phyloP scores from a whole-genome alignment of 2,888 invertebrate species.

The Microplitis deprimator region DNA sequence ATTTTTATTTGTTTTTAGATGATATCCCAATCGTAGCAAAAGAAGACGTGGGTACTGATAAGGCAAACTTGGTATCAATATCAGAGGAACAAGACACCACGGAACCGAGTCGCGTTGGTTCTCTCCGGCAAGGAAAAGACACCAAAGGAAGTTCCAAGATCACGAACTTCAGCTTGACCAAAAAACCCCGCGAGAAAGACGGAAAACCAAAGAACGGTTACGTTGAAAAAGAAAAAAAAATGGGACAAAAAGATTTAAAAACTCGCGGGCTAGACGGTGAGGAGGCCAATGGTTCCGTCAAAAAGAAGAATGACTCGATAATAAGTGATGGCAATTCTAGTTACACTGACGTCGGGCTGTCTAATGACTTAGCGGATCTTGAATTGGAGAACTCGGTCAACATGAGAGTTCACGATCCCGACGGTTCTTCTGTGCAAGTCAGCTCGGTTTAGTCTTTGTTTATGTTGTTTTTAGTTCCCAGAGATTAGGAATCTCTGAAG shows the following conservation, averaged over 20 bases:
- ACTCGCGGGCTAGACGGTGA: slow-evolving; percentile 70
- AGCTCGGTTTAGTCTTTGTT: slow-evolving; percentile 73
- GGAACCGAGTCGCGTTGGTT: slow-evolving; percentile 70
- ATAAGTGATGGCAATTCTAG: slow-evolving; percentile 70
- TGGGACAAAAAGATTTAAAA: slow-evolving; percentile 59
- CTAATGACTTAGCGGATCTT: slow-evolving; percentile 55
- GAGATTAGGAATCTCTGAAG: slow-evolving; percentile 14
- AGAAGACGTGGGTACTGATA: slow-evolving; percentile 74
- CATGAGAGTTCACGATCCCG: slow-evolving; percentile 73
- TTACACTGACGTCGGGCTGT: slow-evolving; percentile 67
- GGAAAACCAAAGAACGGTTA: slow-evolving; percentile 65
- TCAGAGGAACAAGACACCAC: slow-evolving; percentile 79
- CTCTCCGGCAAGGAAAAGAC: slow-evolving; percentile 73
- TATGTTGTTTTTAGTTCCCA: background rate
- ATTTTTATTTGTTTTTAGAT: slow-evolving; percentile 75
- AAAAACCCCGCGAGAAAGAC: slow-evolving; percentile 73
- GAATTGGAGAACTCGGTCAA: slow-evolving; percentile 74
- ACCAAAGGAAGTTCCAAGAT: slow-evolving; percentile 77
- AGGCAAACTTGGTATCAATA: slow-evolving; percentile 78
- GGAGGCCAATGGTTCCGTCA: slow-evolving; percentile 71
- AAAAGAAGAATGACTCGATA: slow-evolving; percentile 68
- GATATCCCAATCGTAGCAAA: slow-evolving; percentile 88
- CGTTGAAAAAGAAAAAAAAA: slow-evolving; percentile 72
- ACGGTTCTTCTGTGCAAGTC: slow-evolving; percentile 76
- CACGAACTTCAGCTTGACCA: slow-evolving; percentile 77